Percentiles rank a stretch among this genome's conserved stretches.
These are phyloP conservation scores for Condylura cristata DNA, from an alignment of 2,113 vertebrate species.

Conservation along the genomic window DNA sequence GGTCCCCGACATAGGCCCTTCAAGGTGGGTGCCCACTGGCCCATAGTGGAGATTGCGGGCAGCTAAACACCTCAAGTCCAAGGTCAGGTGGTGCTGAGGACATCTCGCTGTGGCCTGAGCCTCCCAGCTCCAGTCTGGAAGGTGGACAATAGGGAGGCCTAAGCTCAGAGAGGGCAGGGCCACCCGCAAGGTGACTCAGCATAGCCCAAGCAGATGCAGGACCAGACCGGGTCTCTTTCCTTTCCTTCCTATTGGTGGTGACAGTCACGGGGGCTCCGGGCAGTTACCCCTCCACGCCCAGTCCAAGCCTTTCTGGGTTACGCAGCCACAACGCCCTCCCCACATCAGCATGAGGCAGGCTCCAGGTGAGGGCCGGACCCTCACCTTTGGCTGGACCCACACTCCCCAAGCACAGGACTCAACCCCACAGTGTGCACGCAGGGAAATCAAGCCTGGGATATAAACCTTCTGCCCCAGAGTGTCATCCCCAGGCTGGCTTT, in stretches of 20 bases:
- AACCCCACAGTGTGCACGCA: no score
- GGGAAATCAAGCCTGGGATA: not conserved
- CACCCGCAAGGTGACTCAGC: constrained; percentile 9
- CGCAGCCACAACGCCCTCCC: not conserved
- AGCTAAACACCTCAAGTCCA: not conserved
- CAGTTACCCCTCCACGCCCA: not conserved
- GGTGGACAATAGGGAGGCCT: not conserved
- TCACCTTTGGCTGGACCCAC: not conserved
- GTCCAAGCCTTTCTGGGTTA: not conserved
- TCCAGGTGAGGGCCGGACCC: not conserved
- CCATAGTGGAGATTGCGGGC: not conserved
- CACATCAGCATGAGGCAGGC: not conserved
- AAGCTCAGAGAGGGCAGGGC: not conserved
- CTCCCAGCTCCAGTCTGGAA: not conserved
- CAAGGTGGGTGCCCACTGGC: not conserved
- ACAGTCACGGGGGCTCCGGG: not conserved
- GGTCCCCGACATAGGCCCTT: not conserved
- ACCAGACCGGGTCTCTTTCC: not conserved
- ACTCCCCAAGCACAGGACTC: not conserved
- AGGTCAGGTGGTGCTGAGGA: not conserved
- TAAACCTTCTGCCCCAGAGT: not conserved
- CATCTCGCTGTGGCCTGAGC: not conserved
- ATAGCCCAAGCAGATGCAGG: not conserved
- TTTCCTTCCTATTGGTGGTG: not conserved
- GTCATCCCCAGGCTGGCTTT: not conserved